A percentile compares a stretch with the other conserved stretches of the same genome.
Conservation (phyloP, 2,797 vertebrate genomes). For the Potorous gilbertii region DNA sequence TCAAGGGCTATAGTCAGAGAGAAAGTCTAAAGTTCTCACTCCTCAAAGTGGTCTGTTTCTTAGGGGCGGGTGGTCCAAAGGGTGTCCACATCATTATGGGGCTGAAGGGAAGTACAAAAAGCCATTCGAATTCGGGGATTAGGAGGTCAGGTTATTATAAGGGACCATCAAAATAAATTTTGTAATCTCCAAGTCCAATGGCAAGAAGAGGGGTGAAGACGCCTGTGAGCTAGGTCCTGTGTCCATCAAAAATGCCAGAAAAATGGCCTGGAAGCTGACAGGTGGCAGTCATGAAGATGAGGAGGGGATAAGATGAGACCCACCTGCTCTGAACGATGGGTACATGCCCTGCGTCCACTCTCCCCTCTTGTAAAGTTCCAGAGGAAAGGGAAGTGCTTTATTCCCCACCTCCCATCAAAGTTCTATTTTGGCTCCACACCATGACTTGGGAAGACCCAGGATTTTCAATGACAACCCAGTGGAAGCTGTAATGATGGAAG, state of each 20-base stretch:
- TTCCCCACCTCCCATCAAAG: background rate
- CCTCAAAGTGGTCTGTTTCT: no score
- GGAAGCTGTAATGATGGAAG: background rate
- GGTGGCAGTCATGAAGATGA: background rate
- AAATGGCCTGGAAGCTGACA: background rate
- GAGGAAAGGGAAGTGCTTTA: background rate
- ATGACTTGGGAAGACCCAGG: background rate
- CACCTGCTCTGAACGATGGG: rapidly evolving
- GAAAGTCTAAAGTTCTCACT: background rate
- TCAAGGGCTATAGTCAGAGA: background rate
- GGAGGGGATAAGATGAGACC: background rate
- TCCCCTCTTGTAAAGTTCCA: background rate
- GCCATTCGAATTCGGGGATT: background rate
- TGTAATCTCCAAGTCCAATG: background rate
- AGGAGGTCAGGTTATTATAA: background rate
- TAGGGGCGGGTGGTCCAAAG: background rate
- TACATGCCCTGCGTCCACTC: background rate
- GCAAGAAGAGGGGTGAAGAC: background rate
- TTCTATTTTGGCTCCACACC: background rate
- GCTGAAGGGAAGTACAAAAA: background rate
- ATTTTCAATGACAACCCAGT: background rate
- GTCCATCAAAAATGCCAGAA: no score
- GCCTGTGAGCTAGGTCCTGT: background rate
- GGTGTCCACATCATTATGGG: background rate
- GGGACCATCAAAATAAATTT: background rate